phyloP scores from a whole-genome alignment of 2,797 vertebrate genomes.

The Peromyscus eremicus region DNA sequence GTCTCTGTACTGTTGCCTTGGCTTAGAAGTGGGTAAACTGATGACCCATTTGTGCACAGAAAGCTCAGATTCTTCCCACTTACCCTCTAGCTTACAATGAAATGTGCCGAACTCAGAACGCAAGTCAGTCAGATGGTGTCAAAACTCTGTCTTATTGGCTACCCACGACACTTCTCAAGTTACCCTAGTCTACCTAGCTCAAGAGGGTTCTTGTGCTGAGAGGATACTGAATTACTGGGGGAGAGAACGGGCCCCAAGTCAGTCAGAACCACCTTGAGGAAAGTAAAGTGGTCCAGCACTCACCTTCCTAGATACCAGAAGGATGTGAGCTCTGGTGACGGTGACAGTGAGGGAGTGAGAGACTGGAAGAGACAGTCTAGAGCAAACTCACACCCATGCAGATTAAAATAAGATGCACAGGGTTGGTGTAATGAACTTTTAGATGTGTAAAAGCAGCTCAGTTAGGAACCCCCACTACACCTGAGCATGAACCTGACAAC shows the following conservation, averaged over 20 bases:
- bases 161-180: not conserved
- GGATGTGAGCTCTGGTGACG: not conserved
- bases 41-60: not conserved
- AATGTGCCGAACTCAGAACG: not conserved
- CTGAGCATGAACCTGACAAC: not conserved
- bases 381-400: not conserved
- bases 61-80: not conserved
- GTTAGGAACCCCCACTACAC: not conserved
- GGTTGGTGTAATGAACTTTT: not conserved
- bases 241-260: not conserved
- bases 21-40: not conserved
- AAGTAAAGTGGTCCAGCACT: fast-evolving
- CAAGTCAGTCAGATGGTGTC: too few species aligned
- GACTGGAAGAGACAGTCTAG: not conserved
- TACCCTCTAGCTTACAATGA: not conserved
- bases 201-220: not conserved
- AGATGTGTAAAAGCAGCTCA: not conserved
- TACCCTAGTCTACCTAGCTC: not conserved
- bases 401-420: not conserved
- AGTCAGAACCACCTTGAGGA: not conserved
- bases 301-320: not conserved
- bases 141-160: not conserved
- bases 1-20: not conserved
- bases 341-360: not conserved
- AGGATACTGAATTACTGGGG: not conserved